A percentile compares a stretch with the other conserved stretches of the same genome.
phyloP scores from a whole-genome alignment of 2,113 vertebrate genomes.

The Istiophorus platypterus region DNA sequence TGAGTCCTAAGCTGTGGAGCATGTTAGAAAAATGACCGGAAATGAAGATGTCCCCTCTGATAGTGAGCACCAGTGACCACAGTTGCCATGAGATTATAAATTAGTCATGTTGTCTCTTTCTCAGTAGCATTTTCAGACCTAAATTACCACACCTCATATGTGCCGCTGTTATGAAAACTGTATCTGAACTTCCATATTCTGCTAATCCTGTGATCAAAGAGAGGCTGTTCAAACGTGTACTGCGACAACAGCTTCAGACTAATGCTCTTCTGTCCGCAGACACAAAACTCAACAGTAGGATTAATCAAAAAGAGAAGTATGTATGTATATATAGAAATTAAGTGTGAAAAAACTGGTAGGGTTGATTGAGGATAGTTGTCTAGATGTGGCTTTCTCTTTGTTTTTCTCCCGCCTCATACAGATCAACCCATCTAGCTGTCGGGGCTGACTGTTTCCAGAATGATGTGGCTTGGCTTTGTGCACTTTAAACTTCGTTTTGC shows the following conservation, averaged over 20 bases:
- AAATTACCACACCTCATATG: neutral
- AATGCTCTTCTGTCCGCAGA: accelerated
- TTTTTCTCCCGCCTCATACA: neutral
- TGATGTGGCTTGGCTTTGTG: neutral
- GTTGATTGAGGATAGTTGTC: neutral
- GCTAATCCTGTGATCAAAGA: neutral
- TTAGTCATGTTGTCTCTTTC: neutral
- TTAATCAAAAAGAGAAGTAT: neutral
- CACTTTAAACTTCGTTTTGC: neutral
- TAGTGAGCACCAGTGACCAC: neutral
- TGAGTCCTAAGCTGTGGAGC: neutral
- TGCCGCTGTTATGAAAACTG: neutral
- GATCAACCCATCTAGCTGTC: neutral
- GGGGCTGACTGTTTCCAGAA: neutral
- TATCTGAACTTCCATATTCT: neutral
- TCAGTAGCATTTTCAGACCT: neutral
- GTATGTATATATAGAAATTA: neutral
- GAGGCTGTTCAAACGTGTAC: neutral
- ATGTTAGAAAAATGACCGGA: neutral
- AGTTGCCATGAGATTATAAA: neutral
- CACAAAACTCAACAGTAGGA: neutral
- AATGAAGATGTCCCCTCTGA: neutral
- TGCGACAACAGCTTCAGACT: neutral
- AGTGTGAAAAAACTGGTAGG: neutral
- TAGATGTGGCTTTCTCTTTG: neutral